Evolutionary conservation across 2,113 vertebrate genomes (phyloP).

Genomic region (Hassar affinis): DNA sequence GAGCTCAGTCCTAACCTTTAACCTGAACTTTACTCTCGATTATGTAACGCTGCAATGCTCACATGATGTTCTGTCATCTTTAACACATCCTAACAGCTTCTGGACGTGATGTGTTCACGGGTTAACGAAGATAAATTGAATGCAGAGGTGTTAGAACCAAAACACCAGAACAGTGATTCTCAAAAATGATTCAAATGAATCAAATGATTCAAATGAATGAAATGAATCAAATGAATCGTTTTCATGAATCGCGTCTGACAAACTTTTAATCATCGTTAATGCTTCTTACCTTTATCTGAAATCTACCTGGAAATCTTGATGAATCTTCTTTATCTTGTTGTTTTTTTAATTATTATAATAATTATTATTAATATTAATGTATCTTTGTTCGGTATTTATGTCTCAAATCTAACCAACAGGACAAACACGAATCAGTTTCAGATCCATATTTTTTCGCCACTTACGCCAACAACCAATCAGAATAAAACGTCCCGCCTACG

Average conservation of each 20-base stretch:
- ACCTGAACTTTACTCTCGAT: slow-evolving; percentile 2
- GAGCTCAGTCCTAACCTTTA: neutral
- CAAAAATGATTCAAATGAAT: no score
- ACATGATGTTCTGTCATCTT: neutral
- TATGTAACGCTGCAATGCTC: neutral
- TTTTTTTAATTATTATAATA: neutral
- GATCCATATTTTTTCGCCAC: neutral
- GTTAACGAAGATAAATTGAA: neutral
- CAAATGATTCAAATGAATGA: neutral
- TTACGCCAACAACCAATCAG: neutral
- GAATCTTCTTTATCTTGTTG: neutral
- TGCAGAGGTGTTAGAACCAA: neutral
- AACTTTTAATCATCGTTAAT: neutral
- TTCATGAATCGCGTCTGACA: neutral
- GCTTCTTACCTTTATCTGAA: neutral
- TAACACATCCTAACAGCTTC: neutral
- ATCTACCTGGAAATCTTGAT: neutral
- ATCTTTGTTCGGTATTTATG: neutral
- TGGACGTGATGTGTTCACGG: neutral
- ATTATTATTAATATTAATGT: neutral
- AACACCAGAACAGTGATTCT: no score
- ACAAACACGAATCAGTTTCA: neutral
- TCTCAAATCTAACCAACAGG: neutral
- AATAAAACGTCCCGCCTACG: neutral
- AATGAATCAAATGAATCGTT: neutral